Base-by-base conservation (phyloP, 2,888 invertebrate species). In the Volucella inflata region DNA sequence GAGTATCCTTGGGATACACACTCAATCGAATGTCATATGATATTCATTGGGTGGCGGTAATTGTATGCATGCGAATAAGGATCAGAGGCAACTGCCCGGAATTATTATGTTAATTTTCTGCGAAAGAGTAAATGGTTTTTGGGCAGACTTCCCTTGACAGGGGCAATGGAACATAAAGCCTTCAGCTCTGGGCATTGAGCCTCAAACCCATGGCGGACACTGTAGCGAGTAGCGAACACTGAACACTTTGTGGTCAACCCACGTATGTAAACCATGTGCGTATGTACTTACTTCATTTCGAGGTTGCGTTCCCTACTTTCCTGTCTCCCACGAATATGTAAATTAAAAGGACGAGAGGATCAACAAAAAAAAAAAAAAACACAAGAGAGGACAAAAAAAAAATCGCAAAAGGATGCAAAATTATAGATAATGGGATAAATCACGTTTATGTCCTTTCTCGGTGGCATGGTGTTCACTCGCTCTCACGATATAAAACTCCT, bases 391-490 rank as follows among this genome's bases (percentile, higher is more conserved):
- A 38, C 76, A 65, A 79, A 67, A 38, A 36, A 53, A 53, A 74
- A 44, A 59, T 50, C 51, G 46, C 76, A 65, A 79, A 85, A 72
- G 84, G 81, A 77, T 81, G 67, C 76, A 72, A 85, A 81, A 85
- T 81, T 81, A 85, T 76, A 85, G 76, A 77, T 85, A 85, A 85
- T 81, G 81, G 76, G 81, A 81, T 85, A 85, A 85, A 85, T 85
- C 85, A 85, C 81, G 81, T 84, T 84, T 80, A 76, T 79, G 64
- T 78, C 62, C 55, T 21, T 55, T n/a, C 44, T 36, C 36, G 16
- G 3, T 11, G 70, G 40, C n/a, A 14, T 57, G 50, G 21, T 4
- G 36, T 48, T 55, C 42, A n/a, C 6, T 51, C 53, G 17, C n/a
- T 44, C 36, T 10, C 8, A 59, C 53, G 71, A 38, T 76, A 80